Evolutionary conservation across 2,797 vertebrate species (phyloP), one percentile per base, ranked within the genome.

Genomic region (Melanotaenia maccullochi): DNA sequence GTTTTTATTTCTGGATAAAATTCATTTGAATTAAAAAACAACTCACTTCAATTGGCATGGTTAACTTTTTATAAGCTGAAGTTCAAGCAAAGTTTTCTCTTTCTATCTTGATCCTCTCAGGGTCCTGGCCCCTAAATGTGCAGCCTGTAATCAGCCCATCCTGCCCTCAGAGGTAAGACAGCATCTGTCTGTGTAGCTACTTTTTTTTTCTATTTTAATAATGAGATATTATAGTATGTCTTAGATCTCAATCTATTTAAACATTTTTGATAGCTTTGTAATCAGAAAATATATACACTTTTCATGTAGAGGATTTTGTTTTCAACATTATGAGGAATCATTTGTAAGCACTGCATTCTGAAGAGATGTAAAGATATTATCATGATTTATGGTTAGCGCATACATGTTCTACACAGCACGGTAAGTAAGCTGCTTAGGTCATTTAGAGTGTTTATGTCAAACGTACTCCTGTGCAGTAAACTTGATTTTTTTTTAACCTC

Each of bases 51-150:
- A 22, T 60, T 0, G 0, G 0, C 24, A 9, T 28, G 0, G 5
- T 20, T 42, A 1, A 20, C 6, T n/a, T 56, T 5, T 28, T 59
- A 47, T 1, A 36, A 42, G 22, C 9, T 30, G 1, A 49, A 56
- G 7, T 59, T 76, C 22, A 56, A 67, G 60, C 16, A 42, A 51
- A 9, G 0, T 47, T 20, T 36, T 85, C 3, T 75, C 20, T 40
- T 0, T 0, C 54, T 78, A 3, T 77, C 28, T 82, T 0, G 9
- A 32, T 64, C 5, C 72, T 83, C 1, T 3, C 79, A 99, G 97
- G 90, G 97, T 99, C 77, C 86, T 99, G 86, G 97, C 97, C 16
- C 97, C 97, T 2, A 98, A 99, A 90, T 99, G 97, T 92, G 95
- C 96, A 16, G 95, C 96, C 0, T 99, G 97, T 83, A 95, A 95